Conservation (phyloP, 2,888 invertebrate genomes). For the Serripes groenlandicus region DNA sequence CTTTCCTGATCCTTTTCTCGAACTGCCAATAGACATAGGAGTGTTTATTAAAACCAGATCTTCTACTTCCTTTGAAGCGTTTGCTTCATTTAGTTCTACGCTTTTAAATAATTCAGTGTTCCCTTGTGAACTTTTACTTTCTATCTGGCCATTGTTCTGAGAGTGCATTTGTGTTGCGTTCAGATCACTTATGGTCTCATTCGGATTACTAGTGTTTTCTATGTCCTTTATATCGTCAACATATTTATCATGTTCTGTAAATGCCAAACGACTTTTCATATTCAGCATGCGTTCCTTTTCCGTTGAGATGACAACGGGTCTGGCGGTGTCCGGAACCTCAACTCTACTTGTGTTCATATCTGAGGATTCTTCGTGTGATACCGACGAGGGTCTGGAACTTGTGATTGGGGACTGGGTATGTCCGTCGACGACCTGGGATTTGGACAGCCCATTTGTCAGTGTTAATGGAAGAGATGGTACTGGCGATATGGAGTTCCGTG, state of each 20-base stretch:
- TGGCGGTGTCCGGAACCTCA: conserved; percentile 35
- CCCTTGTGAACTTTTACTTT: not conserved
- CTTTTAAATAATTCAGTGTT: conserved; percentile 28
- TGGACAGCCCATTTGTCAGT: no score
- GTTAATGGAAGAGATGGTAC: not conserved
- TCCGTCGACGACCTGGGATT: not conserved
- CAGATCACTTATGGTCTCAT: not conserved
- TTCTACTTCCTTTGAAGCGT: conserved; percentile 41
- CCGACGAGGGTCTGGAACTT: not conserved
- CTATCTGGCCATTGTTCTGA: not conserved
- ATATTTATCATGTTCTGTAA: not conserved
- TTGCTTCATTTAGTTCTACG: conserved; percentile 23
- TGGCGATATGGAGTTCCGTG: not conserved
- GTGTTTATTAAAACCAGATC: conserved; percentile 40
- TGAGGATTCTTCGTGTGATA: not conserved
- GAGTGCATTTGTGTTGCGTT: not conserved
- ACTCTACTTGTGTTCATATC: conserved; percentile 9
- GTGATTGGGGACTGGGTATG: not conserved
- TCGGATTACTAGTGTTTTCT: not conserved
- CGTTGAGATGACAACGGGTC: conserved; percentile 46
- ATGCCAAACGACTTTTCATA: conserved; percentile 39
- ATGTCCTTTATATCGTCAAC: not conserved
- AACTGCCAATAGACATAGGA: conserved; percentile 25
- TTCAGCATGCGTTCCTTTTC: conserved; percentile 39
- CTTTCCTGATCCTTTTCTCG: not conserved